Evolutionary conservation across 1,140 invertebrate species (phyloP).

Genomic region (Micrasema minimum): DNA sequence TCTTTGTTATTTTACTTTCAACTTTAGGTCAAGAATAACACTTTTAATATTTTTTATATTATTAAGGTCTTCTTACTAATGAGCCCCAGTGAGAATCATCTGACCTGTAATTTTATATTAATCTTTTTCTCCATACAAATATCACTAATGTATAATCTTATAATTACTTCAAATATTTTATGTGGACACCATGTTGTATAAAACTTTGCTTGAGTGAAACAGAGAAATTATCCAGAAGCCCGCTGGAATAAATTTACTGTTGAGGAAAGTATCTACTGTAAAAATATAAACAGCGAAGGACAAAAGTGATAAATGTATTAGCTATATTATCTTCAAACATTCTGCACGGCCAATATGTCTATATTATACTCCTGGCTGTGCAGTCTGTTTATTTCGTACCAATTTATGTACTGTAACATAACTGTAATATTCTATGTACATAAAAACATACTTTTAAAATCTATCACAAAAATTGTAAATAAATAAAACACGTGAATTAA

Average conservation of each 20-base stretch:
- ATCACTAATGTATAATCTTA: too few species aligned
- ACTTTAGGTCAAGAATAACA: too few species aligned
- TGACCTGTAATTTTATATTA: neutral
- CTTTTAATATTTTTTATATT: too few species aligned
- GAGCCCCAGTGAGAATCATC: conserved; percentile 13
- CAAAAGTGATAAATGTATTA: conserved; percentile 36
- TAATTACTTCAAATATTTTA: conserved; percentile 5
- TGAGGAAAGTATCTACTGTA: conserved; percentile 17
- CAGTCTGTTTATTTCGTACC: conserved; percentile 1
- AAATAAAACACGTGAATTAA: conserved; percentile 3
- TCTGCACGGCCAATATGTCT: conserved; percentile 5
- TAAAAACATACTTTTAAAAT: conserved; percentile 13
- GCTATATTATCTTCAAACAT: conserved; percentile 14
- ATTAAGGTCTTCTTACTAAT: too few species aligned
- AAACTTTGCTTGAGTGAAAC: conserved; percentile 3
- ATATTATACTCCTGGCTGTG: conserved; percentile 6
- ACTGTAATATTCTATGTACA: conserved; percentile 17
- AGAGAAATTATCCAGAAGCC: conserved; percentile 24
- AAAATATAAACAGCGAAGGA: conserved; percentile 35
- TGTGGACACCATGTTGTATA: conserved; percentile 3
- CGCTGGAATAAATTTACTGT: conserved; percentile 20
- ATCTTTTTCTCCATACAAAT: too few species aligned
- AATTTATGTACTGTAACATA: neutral
- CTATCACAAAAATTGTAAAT: conserved; percentile 13
- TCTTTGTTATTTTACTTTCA: too few species aligned